A percentile compares a stretch with the other conserved stretches of the same genome.
These are phyloP conservation scores for Girardinus metallicus DNA, from an alignment of 2,797 vertebrate species.

Conservation along the genomic window DNA sequence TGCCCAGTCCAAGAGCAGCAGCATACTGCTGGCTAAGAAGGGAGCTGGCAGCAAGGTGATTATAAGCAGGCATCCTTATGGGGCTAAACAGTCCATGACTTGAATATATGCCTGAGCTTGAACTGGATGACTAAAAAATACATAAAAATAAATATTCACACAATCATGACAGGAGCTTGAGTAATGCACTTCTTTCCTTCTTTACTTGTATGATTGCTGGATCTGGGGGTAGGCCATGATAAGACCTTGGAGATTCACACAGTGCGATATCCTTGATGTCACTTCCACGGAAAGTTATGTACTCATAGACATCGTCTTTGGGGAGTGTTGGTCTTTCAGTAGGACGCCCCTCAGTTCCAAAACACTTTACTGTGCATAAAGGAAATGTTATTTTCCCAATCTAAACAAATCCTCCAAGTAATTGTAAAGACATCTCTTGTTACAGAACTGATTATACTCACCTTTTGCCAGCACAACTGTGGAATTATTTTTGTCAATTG, in stretches of 20 bases:
- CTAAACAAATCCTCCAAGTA: background rate
- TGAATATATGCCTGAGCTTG: slow-evolving; percentile 79
- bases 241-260: slow-evolving; percentile 90
- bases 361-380: slow-evolving; percentile 86
- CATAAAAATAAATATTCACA: background rate
- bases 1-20: slow-evolving; percentile 91
- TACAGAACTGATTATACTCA: slow-evolving; percentile 53
- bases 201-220: slow-evolving; percentile 94
- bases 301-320: slow-evolving; percentile 93
- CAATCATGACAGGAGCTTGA: background rate
- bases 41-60: slow-evolving; percentile 90
- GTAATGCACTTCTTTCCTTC: slow-evolving; percentile 58
- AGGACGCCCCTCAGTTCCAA: slow-evolving; percentile 94
- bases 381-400: background rate
- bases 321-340: slow-evolving; percentile 91
- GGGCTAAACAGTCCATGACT: slow-evolving; percentile 88
- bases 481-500: slow-evolving; percentile 93
- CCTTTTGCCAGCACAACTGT: slow-evolving; percentile 91
- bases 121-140: slow-evolving; percentile 64
- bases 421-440: background rate
- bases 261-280: slow-evolving; percentile 96
- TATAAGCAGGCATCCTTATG: slow-evolving; percentile 87
- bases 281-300: slow-evolving; percentile 96
- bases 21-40: slow-evolving; percentile 92
- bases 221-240: slow-evolving; percentile 90